These are phyloP conservation scores for Siphonodentalium dalli DNA, from an alignment of 2,888 invertebrate species.

Conservation along the genomic window DNA sequence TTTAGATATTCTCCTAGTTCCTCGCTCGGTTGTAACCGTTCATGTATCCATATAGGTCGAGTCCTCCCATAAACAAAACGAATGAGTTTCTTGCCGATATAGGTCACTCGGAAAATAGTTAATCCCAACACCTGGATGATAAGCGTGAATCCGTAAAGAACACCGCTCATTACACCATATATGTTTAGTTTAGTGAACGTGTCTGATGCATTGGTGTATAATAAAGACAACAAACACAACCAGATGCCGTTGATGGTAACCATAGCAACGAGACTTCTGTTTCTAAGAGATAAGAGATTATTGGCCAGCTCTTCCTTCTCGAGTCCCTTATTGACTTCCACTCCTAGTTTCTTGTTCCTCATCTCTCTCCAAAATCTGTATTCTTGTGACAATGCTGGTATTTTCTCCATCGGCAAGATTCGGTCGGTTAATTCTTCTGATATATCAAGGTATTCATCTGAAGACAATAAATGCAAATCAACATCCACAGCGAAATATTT, in stretches of 20 bases:
- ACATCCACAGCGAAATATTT: too few relatives aligned
- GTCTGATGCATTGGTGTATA: too few relatives aligned
- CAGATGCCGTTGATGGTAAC: conserved; percentile 36
- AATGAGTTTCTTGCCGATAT: conserved; percentile 30
- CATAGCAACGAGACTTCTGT: conserved; percentile 32
- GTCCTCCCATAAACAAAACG: conserved; percentile 30
- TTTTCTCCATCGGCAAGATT: too few relatives aligned
- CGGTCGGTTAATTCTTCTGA: too few relatives aligned
- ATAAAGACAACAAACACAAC: conserved; percentile 37
- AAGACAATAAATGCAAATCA: too few relatives aligned
- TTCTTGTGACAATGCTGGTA: too few relatives aligned
- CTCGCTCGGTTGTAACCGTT: too few relatives aligned
- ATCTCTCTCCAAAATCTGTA: conserved; percentile 37
- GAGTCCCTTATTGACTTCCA: conserved; percentile 35
- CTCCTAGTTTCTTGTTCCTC: conserved; percentile 30
- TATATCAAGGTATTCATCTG: too few relatives aligned
- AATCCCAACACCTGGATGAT: conserved; percentile 41
- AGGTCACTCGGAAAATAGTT: conserved; percentile 33
- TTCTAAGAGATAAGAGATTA: conserved; percentile 31
- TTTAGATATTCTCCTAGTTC: too few relatives aligned
- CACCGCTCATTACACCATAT: conserved; percentile 42
- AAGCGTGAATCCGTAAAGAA: conserved; percentile 42
- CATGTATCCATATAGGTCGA: conserved; percentile 37
- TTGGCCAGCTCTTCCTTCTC: conserved; percentile 30
- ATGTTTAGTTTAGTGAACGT: conserved; percentile 39